These are phyloP conservation scores for Ophion obscuratus DNA, from an alignment of 2,888 invertebrate species.

Conservation along the genomic window DNA sequence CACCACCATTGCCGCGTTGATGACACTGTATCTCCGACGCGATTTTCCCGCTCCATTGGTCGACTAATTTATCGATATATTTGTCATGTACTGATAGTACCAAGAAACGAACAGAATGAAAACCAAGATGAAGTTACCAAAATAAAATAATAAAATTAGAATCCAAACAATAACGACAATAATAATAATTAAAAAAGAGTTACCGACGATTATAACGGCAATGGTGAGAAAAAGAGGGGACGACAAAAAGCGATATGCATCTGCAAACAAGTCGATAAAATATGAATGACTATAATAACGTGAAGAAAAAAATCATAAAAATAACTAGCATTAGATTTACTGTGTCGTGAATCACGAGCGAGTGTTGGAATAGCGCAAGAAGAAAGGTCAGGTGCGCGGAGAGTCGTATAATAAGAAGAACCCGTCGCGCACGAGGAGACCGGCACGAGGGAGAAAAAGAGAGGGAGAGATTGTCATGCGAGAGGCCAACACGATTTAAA, in stretches of 20 bases:
- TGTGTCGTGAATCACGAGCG: constrained; percentile 24
- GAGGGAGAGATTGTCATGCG: constrained; percentile 10
- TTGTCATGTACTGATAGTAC: too few relatives aligned
- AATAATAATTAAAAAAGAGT: too few relatives aligned
- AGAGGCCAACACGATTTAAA: constrained; percentile 58
- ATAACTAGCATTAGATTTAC: constrained; percentile 13
- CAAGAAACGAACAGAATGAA: too few relatives aligned
- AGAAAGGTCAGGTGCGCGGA: constrained; percentile 55
- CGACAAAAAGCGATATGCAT: background rate
- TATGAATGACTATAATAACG: background rate
- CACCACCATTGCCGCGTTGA: too few relatives aligned
- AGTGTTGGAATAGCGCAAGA: constrained; percentile 1
- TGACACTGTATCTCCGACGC: too few relatives aligned
- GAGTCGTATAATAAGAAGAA: constrained; percentile 34
- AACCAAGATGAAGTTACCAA: too few relatives aligned
- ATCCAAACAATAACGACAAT: too few relatives aligned
- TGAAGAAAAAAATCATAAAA: background rate
- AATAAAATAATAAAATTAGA: too few relatives aligned
- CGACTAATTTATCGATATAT: too few relatives aligned
- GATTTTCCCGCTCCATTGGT: too few relatives aligned
- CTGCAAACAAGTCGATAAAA: background rate
- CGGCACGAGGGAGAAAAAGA: background rate
- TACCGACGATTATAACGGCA: too few relatives aligned
- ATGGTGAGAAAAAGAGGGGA: too few relatives aligned
- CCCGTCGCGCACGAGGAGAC: constrained; percentile 50